Base-by-base conservation (phyloP, 2,797 vertebrate genomes). In the Cryptoblepharus egeriae region DNA sequence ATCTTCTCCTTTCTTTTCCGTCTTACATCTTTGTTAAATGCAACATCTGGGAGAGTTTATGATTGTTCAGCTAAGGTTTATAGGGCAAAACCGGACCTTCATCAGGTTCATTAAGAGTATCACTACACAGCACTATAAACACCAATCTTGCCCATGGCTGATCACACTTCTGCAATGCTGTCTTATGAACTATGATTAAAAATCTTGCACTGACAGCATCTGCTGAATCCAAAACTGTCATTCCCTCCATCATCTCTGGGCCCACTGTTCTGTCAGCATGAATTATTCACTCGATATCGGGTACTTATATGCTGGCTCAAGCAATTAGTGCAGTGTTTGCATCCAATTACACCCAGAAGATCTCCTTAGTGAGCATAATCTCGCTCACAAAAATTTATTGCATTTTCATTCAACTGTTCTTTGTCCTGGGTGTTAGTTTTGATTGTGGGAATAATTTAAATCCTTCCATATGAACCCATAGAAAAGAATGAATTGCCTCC, bases 201-300 rank as follows among this genome's bases (percentile, higher is more conserved):
- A 67, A 78, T 78, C 77, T 42, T 57, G 28, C 67, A 82, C 80
- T 70, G 86, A 65, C 81, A 88, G 67, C 82, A 77, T 85, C 79
- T n/a, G 60, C 12, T 55, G 60, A 79, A 86, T 75, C 12, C 63
- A 90, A 84, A 90, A 85, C 42, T 0, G n/a, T 87, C 65, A 80
- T 87, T 81, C 90, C 80, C 68, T 81, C 72, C 84, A 65, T 89
- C 70, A 82, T 80, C 69, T 72, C 82, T 78, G 78, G 77, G 77
- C 84, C 88, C 55, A 28, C 68, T 72, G 79, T 90, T 91, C 85
- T 86, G 88, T 86, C 85, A 13, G 70, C 39, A 79, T 87, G 20
- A 88, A 91, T 89, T 83, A 91, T 88, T 92, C 92, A 88, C 88
- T 37, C 85, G 58, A 24, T 87, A 77, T 64, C 81, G 55, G 80